phyloP scores from a whole-genome alignment of 2,888 invertebrate species.

The Andrena haemorrhoa region DNA sequence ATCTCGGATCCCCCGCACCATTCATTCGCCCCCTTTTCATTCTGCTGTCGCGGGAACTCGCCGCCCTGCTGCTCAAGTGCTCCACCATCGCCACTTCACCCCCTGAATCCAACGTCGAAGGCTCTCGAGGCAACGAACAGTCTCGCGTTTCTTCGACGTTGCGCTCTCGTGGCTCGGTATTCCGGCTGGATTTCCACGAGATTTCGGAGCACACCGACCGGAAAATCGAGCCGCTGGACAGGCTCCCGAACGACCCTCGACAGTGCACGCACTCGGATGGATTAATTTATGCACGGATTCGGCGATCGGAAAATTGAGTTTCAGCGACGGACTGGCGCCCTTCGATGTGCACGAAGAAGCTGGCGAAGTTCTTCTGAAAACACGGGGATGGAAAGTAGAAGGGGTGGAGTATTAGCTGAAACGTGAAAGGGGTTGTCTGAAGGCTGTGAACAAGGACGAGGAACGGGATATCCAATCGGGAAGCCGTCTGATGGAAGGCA shows the following conservation, averaged over 20 bases:
- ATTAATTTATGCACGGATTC: neutral
- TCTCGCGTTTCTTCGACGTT: constrained; percentile 22
- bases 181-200: neutral
- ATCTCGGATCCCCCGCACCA: constrained; percentile 40
- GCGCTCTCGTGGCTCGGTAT: neutral
- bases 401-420: neutral
- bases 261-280: neutral
- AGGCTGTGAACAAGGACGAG: neutral
- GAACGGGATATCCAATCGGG: constrained; percentile 2
- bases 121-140: constrained; percentile 12
- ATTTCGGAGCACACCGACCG: neutral
- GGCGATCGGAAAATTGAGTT: neutral
- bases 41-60: constrained; percentile 29
- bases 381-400: neutral
- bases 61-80: constrained; percentile 23
- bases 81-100: constrained; percentile 24
- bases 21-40: constrained; percentile 46
- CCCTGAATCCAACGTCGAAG: constrained; percentile 22
- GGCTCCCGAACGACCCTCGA: neutral
- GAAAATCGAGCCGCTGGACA: neutral
- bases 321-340: too few species aligned
- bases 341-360: neutral
- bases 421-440: neutral
- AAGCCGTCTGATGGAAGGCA: constrained; percentile 16
- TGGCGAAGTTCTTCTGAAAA: neutral